phyloP scores from a whole-genome alignment of 2,888 invertebrate species.

The Andricus quercusramuli region DNA sequence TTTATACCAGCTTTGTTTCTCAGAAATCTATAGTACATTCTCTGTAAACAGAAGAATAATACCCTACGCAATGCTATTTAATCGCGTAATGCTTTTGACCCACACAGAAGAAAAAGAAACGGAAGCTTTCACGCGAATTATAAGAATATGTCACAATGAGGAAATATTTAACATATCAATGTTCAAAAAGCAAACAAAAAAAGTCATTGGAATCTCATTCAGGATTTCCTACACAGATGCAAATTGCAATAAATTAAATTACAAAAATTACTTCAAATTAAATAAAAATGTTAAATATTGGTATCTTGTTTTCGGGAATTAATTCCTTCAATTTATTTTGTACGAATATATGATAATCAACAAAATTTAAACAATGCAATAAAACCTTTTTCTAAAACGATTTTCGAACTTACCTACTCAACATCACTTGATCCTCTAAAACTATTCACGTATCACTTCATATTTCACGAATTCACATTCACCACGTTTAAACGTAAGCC shows the following conservation, averaged over 20 bases:
- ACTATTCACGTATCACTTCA: slow-evolving; percentile 1
- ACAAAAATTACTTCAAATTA: neutral
- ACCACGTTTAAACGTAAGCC: slow-evolving; percentile 1
- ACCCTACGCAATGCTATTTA: neutral
- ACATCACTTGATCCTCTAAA: slow-evolving; percentile 5
- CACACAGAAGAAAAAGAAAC: neutral
- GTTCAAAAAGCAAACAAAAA: neutral
- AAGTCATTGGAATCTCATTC: neutral
- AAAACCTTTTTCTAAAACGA: neutral
- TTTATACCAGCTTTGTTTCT: neutral
- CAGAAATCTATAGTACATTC: neutral
- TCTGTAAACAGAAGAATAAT: neutral
- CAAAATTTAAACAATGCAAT: neutral
- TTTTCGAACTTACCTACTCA: neutral
- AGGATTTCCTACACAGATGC: neutral
- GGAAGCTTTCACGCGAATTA: neutral
- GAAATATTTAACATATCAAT: slow-evolving; percentile 1
- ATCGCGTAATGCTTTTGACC: neutral
- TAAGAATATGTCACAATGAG: neutral
- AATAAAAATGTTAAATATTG: no score
- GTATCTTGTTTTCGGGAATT: no score
- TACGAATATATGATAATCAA: no score
- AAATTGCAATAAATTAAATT: neutral
- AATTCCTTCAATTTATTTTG: neutral
- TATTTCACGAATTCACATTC: slow-evolving; percentile 24